Base-by-base conservation (phyloP, 2,113 vertebrate species). In the Beaufortia kweichowensis region DNA sequence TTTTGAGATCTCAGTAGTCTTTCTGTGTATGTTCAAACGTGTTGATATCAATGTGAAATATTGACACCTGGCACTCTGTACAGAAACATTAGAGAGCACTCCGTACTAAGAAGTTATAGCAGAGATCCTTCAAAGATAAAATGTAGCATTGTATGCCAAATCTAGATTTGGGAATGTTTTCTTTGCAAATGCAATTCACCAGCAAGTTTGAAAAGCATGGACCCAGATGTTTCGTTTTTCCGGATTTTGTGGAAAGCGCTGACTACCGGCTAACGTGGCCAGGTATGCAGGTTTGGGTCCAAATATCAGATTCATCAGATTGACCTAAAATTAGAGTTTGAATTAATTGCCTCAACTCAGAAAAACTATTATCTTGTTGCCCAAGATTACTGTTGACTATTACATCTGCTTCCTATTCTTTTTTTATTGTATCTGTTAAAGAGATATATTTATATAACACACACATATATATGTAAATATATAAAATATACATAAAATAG, bases 201-300 rank as follows among this genome's bases (percentile, higher is more conserved):
- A 64, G 69, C 63, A 66, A 66, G 71, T 77, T 84, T 84, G 50
- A 85, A 83, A 89, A 75, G 55, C 67, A 24, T 84, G 83, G 81
- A 83, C 83, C 82, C 87, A 87, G 84, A 84, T 77, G 67, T 85
- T 86, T 81, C 82, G 73, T 83, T 77, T 83, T 85, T 76, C 82
- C 87, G 79, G 84, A 87, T 89, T 87, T 83, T 83, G 82, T 50
- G 71, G 82, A 68, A 83, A 77, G 55, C 29, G 71, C 84, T 64
- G 76, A 77, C 78, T 79, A 69, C 67, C 80, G 73, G 79, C 84
- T 74, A 53, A 75, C 63, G 76, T 39, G 75, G 55, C 62, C 56
- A 82, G 86, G 85, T 88, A 90, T 85, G 81, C 75, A 84, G 80
- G 85, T 89, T 89, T 39, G 35, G 8, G 35, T 39, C n/a, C n/a